Evolutionary conservation across 53 echinoderm and acorn worm species (phyloP), one percentile per base, ranked within the genome.

Genomic region (Echinarachnius parma): DNA sequence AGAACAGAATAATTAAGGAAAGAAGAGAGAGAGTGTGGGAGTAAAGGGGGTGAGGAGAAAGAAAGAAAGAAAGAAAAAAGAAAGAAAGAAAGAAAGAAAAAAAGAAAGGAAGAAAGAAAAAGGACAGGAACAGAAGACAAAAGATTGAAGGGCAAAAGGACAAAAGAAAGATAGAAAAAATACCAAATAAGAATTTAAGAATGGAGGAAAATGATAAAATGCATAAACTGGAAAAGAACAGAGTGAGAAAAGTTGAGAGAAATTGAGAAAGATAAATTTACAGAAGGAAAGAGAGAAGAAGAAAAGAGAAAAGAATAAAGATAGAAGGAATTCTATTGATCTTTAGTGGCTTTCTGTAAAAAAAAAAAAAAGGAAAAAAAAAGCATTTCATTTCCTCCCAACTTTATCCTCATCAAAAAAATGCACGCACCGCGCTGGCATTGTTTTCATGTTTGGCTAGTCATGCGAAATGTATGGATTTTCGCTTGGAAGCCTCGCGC

Each of bases 371-470:
- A 39, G 39, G 13, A 39, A 39, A 39, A 39, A 39, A 39, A 39
- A 39, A 13, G 35, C 26, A 25, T 37, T 39, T 39, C 14, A 21
- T 37, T 62, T 62, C 62, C 25, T 62, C 39, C 3, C 24, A 39
- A 25, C 62, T 62, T 62, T 62, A 62, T 39, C 23, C 22, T 13
- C 21, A 2, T 1, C 25, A 3, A 37, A 35, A 35, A 36, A 36
- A 65, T 46, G 46, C 45, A 45, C 18, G 62, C 62, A 34, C n/a
- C n/a, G 33, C 25, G 26, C 33, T 68, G 21, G 34, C 34, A 68
- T 68, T 68, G 52, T 68, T 68, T 68, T 48, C 68, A 68, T 52
- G 68, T 52, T 50, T 52, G 52, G 31, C 19, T 52, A 68, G 24
- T 52, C 68, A 68, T 10, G 68, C 68, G 52, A 68, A 50, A 27